phyloP scores from a whole-genome alignment of 2,797 vertebrate genomes.

The Geotrypetes seraphini region DNA sequence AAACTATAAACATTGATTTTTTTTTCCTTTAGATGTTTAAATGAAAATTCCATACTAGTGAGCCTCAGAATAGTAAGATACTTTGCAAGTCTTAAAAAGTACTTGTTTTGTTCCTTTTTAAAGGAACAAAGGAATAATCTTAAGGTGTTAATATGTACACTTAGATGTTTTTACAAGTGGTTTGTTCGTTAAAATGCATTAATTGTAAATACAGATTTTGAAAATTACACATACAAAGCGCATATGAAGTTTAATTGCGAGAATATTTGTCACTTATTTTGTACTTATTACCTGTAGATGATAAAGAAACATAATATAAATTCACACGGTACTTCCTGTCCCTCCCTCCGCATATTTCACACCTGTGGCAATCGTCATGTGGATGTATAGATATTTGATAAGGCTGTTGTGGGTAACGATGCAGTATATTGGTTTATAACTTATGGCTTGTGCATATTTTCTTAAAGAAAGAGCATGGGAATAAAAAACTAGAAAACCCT shows the following conservation, averaged over 20 bases:
- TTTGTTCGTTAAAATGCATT: conserved; percentile 23
- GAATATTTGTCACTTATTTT: conserved; percentile 46
- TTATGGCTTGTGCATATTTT: conserved; percentile 47
- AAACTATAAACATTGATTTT: conserved; percentile 6
- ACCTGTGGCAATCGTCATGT: conserved; percentile 47
- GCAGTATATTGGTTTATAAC: conserved; percentile 54
- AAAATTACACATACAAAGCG: conserved; percentile 36
- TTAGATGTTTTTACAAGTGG: conserved; percentile 36
- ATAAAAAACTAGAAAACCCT: conserved; percentile 38
- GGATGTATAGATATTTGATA: conserved; percentile 41
- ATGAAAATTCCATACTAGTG: conserved; percentile 16
- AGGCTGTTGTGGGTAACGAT: conserved; percentile 49
- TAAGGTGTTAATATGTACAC: conserved; percentile 39
- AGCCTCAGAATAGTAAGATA: conserved; percentile 20
- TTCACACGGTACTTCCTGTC: conserved; percentile 42
- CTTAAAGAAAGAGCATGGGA: conserved; percentile 46
- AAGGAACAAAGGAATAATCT: conserved; percentile 24
- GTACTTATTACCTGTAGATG: conserved; percentile 43
- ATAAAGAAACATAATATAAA: conserved; percentile 40
- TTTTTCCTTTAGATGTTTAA: too few relatives aligned
- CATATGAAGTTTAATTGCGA: conserved; percentile 45
- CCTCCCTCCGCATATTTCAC: conserved; percentile 44
- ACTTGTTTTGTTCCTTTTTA: conserved; percentile 29
- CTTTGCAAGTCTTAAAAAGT: conserved; percentile 29
- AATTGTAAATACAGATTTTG: conserved; percentile 33